Base-by-base conservation (phyloP, 2,888 invertebrate genomes). In the Leptinotarsa tumamoca region DNA sequence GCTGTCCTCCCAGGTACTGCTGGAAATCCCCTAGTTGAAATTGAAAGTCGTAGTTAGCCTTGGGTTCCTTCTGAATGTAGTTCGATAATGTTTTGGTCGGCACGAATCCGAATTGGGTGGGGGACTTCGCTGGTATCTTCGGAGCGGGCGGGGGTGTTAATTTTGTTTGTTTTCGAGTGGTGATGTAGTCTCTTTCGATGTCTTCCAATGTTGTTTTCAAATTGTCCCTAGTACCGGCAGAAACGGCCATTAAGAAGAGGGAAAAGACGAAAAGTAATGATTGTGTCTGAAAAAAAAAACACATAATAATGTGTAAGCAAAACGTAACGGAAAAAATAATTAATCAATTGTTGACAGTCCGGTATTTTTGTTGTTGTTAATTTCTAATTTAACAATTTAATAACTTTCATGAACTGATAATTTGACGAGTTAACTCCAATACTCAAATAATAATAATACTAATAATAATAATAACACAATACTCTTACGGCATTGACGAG, bases 151-250 rank as follows among this genome's bases (percentile, higher is more conserved):
- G 80, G 13, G 79, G 73, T 54, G 72, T 72, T 18, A 75, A 67
- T 71, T 79, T 79, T 73, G 87, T 87, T 80, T 89, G 89, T 27
- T 78, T 79, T 86, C 93, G 93, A 81, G 90, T 91, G 71, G 91
- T 90, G 71, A 93, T 86, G 83, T 93, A 94, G 83, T 94, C 94
- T 52, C 91, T 90, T 85, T 95, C 94, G 79, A 95, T 93, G 87
- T 95, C 95, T 86, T 94, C 93, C 68, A 95, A 88, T 80, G 93
- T 92, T 74, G 94, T 90, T 87, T 93, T 93, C 85, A 68, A 71
- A 23, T 3, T 21, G 17, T 71, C 76, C 21, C 76, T 78, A 15
- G 74, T 77, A 79, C 80, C 79, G n/a, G 82, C 82, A 43, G 83
- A 78, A 3, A 85, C 86, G 66, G 86, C 79, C 54, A 81, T 74